Evolutionary conservation across 1,140 invertebrate species (phyloP).

Genomic region (Anthonomus grandis): DNA sequence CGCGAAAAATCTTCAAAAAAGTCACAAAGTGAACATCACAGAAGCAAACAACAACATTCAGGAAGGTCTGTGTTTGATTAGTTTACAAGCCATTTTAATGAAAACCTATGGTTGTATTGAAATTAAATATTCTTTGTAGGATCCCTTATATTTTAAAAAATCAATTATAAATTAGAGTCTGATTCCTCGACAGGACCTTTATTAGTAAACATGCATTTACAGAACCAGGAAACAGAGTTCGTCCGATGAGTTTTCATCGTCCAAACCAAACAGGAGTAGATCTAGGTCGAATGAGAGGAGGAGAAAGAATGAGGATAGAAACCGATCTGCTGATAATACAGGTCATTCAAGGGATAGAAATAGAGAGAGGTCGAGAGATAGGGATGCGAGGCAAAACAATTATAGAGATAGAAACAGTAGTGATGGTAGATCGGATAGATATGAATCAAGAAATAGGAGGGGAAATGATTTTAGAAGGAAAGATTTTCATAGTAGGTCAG

Average conservation of each 20-base stretch:
- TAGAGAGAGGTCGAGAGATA: constrained; percentile 11
- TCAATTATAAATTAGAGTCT: not conserved
- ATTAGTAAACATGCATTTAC: constrained; percentile 13
- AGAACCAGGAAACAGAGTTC: constrained; percentile 5
- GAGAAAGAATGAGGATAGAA: constrained; percentile 15
- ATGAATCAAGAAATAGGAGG: not conserved
- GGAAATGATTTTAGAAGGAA: not conserved
- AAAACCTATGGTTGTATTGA: not conserved
- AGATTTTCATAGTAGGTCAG: not conserved
- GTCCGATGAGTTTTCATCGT: constrained; percentile 2
- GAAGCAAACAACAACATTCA: too few species aligned
- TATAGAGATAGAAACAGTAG: not conserved
- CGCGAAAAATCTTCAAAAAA: not conserved
- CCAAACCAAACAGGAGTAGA: not conserved
- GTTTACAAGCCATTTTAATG: too few species aligned
- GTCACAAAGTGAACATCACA: not conserved
- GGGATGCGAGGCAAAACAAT: not conserved
- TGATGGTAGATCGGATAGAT: not conserved
- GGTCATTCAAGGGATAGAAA: constrained; percentile 18
- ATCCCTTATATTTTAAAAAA: not conserved
- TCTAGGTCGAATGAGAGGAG: constrained; percentile 6
- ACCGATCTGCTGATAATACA: not conserved
- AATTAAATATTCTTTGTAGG: not conserved
- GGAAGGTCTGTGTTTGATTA: too few species aligned
- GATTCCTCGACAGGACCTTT: not conserved